These are phyloP conservation scores for Rhodinocichla rosea DNA, from an alignment of 2,113 vertebrate genomes.

Conservation along the genomic window DNA sequence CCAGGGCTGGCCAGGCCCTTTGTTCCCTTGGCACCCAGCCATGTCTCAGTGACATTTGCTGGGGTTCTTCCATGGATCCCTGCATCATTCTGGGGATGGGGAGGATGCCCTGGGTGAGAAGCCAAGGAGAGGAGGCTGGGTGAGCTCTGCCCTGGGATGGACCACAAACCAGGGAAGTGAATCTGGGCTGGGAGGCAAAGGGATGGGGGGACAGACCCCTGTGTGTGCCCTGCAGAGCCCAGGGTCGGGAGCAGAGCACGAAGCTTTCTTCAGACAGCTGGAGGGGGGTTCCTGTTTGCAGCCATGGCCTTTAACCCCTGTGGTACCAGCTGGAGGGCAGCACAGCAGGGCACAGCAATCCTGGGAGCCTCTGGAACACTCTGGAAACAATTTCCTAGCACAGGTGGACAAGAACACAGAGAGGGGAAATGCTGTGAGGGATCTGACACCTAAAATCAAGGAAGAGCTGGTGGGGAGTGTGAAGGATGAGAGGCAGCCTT, in stretches of 20 bases:
- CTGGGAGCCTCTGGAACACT: neutral
- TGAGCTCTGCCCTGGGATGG: neutral
- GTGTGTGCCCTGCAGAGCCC: neutral
- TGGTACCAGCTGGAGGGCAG: neutral
- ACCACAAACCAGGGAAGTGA: neutral
- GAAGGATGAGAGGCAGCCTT: neutral
- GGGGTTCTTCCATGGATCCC: neutral
- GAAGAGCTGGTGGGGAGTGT: neutral
- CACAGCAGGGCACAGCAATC: neutral
- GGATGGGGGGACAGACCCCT: neutral
- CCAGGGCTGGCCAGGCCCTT: rapidly evolving
- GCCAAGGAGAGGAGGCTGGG: neutral
- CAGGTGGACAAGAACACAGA: neutral
- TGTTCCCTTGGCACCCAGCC: neutral
- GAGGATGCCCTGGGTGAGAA: neutral
- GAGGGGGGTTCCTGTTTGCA: neutral
- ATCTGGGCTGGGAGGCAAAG: neutral
- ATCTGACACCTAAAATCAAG: neutral
- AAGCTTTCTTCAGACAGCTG: neutral
- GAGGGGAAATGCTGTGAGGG: neutral
- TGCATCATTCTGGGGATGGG: neutral
- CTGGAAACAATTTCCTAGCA: neutral
- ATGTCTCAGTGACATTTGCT: neutral
- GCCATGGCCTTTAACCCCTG: neutral
- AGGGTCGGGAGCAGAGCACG: neutral